A percentile compares a stretch with the other conserved stretches of the same genome.
Conservation (phyloP, 2,113 vertebrate genomes). For the Anthoscopus minutus region DNA sequence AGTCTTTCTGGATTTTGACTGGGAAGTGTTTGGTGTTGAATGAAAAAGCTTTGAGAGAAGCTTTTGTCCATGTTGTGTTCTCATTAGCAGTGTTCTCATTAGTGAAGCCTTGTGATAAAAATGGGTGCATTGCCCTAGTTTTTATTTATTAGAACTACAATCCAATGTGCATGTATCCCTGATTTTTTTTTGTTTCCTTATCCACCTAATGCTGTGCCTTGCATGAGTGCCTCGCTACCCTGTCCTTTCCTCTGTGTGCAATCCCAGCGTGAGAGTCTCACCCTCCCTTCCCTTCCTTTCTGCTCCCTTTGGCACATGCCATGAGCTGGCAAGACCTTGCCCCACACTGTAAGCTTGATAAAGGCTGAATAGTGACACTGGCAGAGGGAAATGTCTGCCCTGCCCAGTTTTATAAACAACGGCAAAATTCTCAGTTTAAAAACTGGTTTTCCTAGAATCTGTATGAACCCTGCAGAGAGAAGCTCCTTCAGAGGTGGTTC, state of each 20-base stretch:
- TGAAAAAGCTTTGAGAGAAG: constrained; percentile 13
- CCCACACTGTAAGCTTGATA: neutral
- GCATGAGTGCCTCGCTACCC: neutral
- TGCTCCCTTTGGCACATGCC: neutral
- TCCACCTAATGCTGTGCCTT: neutral
- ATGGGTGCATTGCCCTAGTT: neutral
- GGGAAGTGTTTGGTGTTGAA: constrained; percentile 29
- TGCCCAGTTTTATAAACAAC: neutral
- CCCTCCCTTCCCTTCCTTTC: neutral
- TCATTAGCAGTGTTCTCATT: constrained; percentile 57
- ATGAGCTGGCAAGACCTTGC: neutral
- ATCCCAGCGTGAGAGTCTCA: neutral
- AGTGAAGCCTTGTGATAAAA: constrained; percentile 12
- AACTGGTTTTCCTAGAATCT: neutral
- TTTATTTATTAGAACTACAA: constrained; percentile 7
- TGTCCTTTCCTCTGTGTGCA: neutral
- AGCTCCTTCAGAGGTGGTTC: neutral
- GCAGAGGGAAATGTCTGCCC: neutral
- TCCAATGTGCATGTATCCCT: neutral
- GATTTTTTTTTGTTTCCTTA: neutral
- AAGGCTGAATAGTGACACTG: neutral
- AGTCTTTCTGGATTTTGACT: constrained; percentile 41
- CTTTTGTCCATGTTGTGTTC: constrained; percentile 48
- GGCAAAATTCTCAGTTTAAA: neutral
- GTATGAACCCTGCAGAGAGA: neutral